A percentile compares a stretch with the other conserved stretches of the same genome.
Evolutionary conservation across 35 echinoderm and acorn worm species (phyloP).

Genomic region (Amphiura filiformis): DNA sequence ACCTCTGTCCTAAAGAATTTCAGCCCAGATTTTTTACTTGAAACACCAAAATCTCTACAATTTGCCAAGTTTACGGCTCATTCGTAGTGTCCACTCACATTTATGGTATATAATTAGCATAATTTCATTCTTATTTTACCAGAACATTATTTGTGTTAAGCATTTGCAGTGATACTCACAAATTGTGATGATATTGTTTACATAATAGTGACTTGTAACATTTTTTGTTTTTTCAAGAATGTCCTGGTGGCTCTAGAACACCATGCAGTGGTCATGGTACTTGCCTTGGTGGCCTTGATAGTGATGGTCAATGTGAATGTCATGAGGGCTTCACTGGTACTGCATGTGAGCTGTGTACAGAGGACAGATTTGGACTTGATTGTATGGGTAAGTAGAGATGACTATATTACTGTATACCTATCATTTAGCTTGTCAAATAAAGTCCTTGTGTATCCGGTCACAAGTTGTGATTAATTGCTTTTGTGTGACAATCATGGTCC

Average conservation of each 20-base stretch:
- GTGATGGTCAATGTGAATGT: conserved; percentile 54
- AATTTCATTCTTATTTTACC: too few relatives aligned
- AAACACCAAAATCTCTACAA: too few relatives aligned
- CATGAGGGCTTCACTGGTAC: conserved; percentile 33
- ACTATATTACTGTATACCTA: not conserved
- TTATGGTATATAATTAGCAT: too few relatives aligned
- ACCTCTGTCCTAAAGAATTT: too few relatives aligned
- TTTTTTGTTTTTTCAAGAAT: conserved; percentile 33
- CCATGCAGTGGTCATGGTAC: conserved; percentile 63
- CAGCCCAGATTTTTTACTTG: too few relatives aligned
- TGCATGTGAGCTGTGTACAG: conserved; percentile 64
- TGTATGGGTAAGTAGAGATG: conserved; percentile 49
- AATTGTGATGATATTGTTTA: too few relatives aligned
- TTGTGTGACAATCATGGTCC: not conserved
- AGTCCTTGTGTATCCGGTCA: not conserved
- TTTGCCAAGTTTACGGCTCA: too few relatives aligned
- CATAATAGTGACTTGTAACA: too few relatives aligned
- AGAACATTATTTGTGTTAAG: too few relatives aligned
- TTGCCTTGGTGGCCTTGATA: conserved; percentile 29
- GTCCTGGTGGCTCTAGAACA: conserved; percentile 38
- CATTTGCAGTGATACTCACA: too few relatives aligned
- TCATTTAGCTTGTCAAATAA: not conserved
- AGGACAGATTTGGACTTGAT: conserved; percentile 43
- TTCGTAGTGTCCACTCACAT: too few relatives aligned
- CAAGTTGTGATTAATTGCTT: not conserved